phyloP scores from a whole-genome alignment of 2,888 invertebrate species.

The Ceramica pisi region DNA sequence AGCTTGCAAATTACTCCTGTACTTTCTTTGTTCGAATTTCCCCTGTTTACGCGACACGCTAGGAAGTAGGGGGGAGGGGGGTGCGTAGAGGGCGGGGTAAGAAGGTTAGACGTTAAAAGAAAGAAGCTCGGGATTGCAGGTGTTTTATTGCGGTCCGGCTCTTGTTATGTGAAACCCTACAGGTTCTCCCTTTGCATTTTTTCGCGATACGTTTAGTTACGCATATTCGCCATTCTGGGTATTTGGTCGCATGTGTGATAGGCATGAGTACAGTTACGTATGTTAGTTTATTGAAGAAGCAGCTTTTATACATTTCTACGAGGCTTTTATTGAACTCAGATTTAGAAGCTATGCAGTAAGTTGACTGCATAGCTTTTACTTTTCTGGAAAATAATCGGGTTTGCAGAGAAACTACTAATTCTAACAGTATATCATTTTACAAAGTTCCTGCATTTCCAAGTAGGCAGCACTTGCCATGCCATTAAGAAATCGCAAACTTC shows the following conservation, averaged over 20 bases:
- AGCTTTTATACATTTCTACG: neutral
- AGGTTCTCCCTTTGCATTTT: constrained; percentile 66
- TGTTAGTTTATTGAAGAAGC: neutral
- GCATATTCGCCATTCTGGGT: constrained; percentile 14
- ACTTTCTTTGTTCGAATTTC: constrained; percentile 70
- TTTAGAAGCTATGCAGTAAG: no score
- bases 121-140: constrained; percentile 71
- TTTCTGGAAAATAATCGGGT: neutral
- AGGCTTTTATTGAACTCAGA: constrained; percentile 1
- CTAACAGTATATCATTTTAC: neutral
- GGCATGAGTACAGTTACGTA: constrained; percentile 1
- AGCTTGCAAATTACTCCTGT: constrained; percentile 61
- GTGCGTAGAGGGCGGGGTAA: constrained; percentile 45
- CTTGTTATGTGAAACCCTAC: constrained; percentile 74
- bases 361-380: neutral
- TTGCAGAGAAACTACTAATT: neutral
- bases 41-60: constrained; percentile 68
- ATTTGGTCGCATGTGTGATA: constrained; percentile 3
- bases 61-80: constrained; percentile 51
- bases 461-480: constrained; percentile 1
- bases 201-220: constrained; percentile 56
- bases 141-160: constrained; percentile 76
- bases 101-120: constrained; percentile 65
- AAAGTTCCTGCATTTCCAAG: constrained; percentile 15
- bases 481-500: constrained; percentile 36